Evolutionary conservation across 2,888 invertebrate species (phyloP).

Genomic region (Synanthedon andrenaeformis): DNA sequence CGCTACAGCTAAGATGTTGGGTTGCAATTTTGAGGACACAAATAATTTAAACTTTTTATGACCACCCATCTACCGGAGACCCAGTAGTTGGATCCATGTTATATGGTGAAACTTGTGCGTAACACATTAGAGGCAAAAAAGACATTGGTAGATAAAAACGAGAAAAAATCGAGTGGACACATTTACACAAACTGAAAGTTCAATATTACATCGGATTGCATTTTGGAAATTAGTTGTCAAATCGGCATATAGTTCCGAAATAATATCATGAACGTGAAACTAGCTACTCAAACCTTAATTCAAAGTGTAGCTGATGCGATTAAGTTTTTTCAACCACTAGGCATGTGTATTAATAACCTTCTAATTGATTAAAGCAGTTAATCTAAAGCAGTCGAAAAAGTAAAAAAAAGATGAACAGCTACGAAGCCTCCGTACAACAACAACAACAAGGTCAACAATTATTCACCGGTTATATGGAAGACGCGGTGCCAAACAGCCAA

Average conservation of each 20-base stretch:
- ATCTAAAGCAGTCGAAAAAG: no score
- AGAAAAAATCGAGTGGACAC: slow-evolving; percentile 10
- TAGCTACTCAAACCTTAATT: slow-evolving; percentile 6
- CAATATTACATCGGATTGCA: slow-evolving; percentile 8
- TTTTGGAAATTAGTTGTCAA: slow-evolving; percentile 5
- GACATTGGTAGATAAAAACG: slow-evolving; percentile 6
- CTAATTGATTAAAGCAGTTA: no score
- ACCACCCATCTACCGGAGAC: slow-evolving; percentile 9
- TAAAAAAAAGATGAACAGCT: no score
- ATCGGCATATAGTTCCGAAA: slow-evolving; percentile 7
- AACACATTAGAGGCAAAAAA: slow-evolving; percentile 12
- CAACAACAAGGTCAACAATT: no score
- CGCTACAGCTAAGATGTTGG: slow-evolving; percentile 10
- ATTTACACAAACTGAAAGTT: slow-evolving; percentile 9
- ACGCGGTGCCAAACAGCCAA: no score
- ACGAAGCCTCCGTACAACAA: no score
- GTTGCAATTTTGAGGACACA: slow-evolving; percentile 9
- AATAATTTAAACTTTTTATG: slow-evolving; percentile 11
- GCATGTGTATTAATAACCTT: no score
- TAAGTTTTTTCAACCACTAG: no score
- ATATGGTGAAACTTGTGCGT: slow-evolving; percentile 12
- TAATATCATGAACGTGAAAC: slow-evolving; percentile 9
- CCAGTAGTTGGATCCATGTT: slow-evolving; percentile 14
- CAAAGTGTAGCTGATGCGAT: slow-evolving; percentile 8
- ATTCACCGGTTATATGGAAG: no score